Evolutionary conservation across 2,113 vertebrate species (phyloP).

Genomic region (Charina bottae): DNA sequence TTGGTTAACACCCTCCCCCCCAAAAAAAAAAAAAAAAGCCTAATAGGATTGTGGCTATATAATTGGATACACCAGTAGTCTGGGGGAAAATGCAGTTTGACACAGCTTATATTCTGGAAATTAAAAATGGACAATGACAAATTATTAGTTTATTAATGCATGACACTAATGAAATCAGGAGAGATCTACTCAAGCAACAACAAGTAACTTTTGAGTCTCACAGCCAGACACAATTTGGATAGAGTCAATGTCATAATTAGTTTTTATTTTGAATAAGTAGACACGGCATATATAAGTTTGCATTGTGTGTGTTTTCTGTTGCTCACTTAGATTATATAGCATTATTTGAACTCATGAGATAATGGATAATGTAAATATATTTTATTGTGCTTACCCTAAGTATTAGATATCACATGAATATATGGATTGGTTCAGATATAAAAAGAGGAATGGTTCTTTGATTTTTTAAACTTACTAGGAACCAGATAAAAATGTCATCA

Average conservation of each 20-base stretch:
- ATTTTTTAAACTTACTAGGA: not conserved
- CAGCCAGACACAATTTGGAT: not conserved
- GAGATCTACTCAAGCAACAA: not conserved
- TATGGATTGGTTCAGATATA: not conserved
- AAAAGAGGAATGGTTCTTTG: not conserved
- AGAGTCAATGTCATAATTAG: not conserved
- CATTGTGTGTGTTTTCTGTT: not conserved
- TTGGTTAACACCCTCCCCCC: not conserved
- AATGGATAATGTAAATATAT: not conserved
- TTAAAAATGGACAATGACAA: not conserved
- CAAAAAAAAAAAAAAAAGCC: not conserved
- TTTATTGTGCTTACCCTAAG: not conserved
- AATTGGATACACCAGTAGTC: not conserved
- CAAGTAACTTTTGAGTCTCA: not conserved
- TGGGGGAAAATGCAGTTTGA: not conserved
- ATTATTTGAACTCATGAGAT: not conserved
- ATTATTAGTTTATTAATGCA: not conserved
- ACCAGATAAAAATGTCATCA: not conserved
- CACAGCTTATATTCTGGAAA: not conserved
- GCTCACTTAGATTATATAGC: not conserved
- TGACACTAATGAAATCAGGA: not conserved
- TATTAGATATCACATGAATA: not conserved
- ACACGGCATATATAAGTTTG: not conserved
- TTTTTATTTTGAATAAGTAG: not conserved
- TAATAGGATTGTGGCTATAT: not conserved